phyloP scores from a whole-genome alignment of 2,797 vertebrate species.

The Picus viridis region DNA sequence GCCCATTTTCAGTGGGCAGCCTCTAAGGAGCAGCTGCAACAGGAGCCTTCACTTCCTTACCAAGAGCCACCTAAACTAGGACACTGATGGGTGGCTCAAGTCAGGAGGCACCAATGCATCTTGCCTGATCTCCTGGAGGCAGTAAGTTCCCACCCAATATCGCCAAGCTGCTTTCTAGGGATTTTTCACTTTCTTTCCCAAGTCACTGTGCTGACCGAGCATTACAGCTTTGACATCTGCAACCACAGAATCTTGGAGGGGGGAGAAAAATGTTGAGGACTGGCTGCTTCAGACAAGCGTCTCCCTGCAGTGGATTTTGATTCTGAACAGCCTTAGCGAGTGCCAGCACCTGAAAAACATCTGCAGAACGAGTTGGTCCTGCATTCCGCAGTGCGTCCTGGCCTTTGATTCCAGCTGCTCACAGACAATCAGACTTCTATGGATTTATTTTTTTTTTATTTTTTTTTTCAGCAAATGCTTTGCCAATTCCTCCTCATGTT shows the following conservation, averaged over 20 bases:
- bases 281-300: neutral
- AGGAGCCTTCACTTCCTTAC: neutral
- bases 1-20: neutral
- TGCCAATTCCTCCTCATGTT: neutral
- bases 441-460: neutral
- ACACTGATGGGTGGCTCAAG: rapidly evolving
- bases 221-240: neutral
- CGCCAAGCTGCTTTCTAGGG: neutral
- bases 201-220: neutral
- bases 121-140: neutral
- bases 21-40: no score
- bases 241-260: neutral
- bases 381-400: rapidly evolving
- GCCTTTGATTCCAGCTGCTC: neutral
- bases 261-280: neutral
- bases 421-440: neutral
- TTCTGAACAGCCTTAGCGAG: neutral
- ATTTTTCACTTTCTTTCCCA: neutral
- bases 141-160: neutral
- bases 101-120: neutral
- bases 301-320: neutral
- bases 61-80: neutral
- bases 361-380: neutral
- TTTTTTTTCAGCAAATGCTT: neutral
- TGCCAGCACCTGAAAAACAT: neutral